A percentile compares a stretch with the other conserved stretches of the same genome.
phyloP scores from a whole-genome alignment of 2,113 vertebrate species.

The Gymnobelideus leadbeateri region DNA sequence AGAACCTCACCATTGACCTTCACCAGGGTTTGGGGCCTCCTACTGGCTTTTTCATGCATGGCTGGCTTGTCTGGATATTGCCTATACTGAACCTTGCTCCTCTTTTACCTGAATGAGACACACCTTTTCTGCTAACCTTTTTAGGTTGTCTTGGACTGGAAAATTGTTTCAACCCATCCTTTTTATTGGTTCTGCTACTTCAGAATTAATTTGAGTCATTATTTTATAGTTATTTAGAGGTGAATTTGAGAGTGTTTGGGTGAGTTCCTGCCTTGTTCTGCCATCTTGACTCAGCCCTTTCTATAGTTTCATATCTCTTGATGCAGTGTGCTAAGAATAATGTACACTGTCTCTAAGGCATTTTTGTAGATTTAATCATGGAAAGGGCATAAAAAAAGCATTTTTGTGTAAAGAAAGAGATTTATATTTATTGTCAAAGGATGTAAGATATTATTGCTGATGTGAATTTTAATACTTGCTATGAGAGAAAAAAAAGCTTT shows the following conservation, averaged over 20 bases:
- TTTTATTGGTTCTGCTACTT: background rate
- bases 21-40: background rate
- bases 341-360: background rate
- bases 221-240: background rate
- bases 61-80: background rate
- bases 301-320: background rate
- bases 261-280: background rate
- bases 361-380: background rate
- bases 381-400: background rate
- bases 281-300: background rate
- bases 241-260: background rate
- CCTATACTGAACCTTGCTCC: too few species aligned
- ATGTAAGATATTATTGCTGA: background rate
- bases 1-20: background rate
- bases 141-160: background rate
- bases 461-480: background rate
- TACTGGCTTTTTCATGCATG: background rate
- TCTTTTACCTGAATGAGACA: background rate
- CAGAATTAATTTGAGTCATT: background rate
- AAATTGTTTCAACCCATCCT: background rate
- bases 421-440: background rate
- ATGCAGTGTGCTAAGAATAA: background rate
- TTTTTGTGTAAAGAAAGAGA: background rate
- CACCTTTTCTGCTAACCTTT: background rate
- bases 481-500: background rate